Base-by-base conservation (phyloP, 1,140 invertebrate species). In the Myzus persicae region DNA sequence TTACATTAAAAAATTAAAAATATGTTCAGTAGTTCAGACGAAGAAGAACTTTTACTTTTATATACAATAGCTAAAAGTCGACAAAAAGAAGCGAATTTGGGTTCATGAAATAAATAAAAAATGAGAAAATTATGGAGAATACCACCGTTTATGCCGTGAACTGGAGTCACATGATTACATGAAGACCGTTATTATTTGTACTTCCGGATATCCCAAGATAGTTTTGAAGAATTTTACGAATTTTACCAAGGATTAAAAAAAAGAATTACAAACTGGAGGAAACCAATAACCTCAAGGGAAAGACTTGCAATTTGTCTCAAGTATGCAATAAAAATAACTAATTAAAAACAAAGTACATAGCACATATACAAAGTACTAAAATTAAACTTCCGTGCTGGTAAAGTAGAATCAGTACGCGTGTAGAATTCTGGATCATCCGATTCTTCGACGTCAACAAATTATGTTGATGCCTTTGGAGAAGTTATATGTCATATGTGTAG, bases 251-350 rank as follows among this genome's bases (percentile, higher is more conserved):
- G 22, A 87, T 87, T 87, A 31, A 42, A 87, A 87, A n/a, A 87
- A 91, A 91, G 76, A 38, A 91, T 38, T n/a, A 81, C 44, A 76
- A 91, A 91, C 31, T 76, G 90, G 90, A 91, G 40, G 38, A 91
- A 91, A 91, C 46, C 54, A 38, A 91, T 91, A 44, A 81, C 26
- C 31, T 26, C 76, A 76, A 59, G 38, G 46, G 31, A 42, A 91
- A 91, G 76, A 91, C 26, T 76, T 91, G 59, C 38, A 44, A 91
- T 76, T 81, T 44, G 76, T 76, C 54, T 91, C 42, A 59, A 22
- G 54, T 67, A 67, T 38, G 59, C n/a, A 76, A 54, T 81, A 44
- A 76, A 44, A 91, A 91, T 81, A 81, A n/a, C n/a, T n/a, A n/a
- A n/a, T n/a, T n/a, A n/a, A n/a, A n/a, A n/a, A n/a, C n/a, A n/a